These are phyloP conservation scores for Drosophila gaucha DNA, from an alignment of 2,888 invertebrate species.

Conservation along the genomic window DNA sequence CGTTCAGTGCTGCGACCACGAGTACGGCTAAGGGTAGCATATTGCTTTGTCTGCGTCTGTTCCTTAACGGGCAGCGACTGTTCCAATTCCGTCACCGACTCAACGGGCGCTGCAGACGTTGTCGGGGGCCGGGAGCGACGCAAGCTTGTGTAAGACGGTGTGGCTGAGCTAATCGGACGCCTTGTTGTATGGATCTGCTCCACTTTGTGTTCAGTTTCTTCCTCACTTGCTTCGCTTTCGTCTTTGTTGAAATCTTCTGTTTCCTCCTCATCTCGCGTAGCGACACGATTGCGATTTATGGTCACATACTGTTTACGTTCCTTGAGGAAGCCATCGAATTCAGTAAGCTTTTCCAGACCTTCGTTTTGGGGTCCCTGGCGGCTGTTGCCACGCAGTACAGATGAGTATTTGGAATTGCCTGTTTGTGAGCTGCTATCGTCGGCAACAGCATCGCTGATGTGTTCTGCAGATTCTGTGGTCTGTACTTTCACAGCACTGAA, in stretches of 20 bases:
- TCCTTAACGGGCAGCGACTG: conserved; percentile 18
- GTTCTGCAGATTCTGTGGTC: conserved; percentile 13
- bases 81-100: conserved; percentile 12
- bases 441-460: too few relatives aligned
- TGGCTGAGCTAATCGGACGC: conserved; percentile 75
- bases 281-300: conserved; percentile 87
- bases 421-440: conserved; percentile 26
- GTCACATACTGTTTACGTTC: conserved; percentile 89
- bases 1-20: conserved; percentile 61
- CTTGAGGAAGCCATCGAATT: conserved; percentile 83
- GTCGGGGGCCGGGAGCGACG: conserved; percentile 87
- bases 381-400: conserved; percentile 87
- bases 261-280: conserved; percentile 64
- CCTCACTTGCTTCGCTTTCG: conserved; percentile 26
- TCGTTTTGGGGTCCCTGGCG: conserved; percentile 87
- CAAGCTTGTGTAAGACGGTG: conserved; percentile 90
- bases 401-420: conserved; percentile 85
- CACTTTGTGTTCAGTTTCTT: conserved; percentile 15
- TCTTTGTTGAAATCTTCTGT: conserved; percentile 19
- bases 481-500: conserved; percentile 41
- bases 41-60: conserved; percentile 58
- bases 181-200: conserved; percentile 45
- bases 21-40: conserved; percentile 74
- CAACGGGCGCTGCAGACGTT: conserved; percentile 9
- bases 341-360: conserved; percentile 84